These are phyloP conservation scores for Brienomyrus brachyistius DNA, from an alignment of 2,113 vertebrate species.

Conservation along the genomic window DNA sequence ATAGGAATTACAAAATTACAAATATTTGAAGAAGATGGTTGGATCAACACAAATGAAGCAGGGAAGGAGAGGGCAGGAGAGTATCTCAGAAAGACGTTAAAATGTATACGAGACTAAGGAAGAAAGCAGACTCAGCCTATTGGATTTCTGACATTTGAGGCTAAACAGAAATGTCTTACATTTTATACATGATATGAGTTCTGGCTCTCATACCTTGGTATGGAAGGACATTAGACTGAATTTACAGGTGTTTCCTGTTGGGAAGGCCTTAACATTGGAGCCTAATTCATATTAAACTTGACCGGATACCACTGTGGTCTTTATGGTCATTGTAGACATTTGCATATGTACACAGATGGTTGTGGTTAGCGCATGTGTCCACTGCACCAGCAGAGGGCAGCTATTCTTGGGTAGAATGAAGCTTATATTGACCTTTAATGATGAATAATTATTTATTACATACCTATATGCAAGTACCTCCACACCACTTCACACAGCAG, in stretches of 20 bases:
- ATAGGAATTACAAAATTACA: not conserved
- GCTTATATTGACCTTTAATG: not conserved
- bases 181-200: not conserved
- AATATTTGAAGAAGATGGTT: not conserved
- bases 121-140: not conserved
- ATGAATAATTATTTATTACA: not conserved
- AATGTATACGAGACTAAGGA: not conserved
- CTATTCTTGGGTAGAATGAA: not conserved
- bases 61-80: not conserved
- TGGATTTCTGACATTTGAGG: not conserved
- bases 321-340: not conserved
- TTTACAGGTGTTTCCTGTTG: not conserved
- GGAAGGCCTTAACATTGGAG: not conserved
- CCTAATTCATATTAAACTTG: not conserved
- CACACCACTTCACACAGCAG: not conserved
- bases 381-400: not conserved
- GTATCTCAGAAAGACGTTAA: not conserved
- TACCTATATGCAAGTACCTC: not conserved
- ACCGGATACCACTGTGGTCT: not conserved
- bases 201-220: not conserved
- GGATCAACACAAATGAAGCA: not conserved
- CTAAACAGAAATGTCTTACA: not conserved
- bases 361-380: not conserved
- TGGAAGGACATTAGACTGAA: not conserved
- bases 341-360: not conserved